Evolutionary conservation across 1,140 invertebrate genomes (phyloP), one percentile per base, ranked within the genome.

Genomic region (Aphaenogaster ashmeadi): DNA sequence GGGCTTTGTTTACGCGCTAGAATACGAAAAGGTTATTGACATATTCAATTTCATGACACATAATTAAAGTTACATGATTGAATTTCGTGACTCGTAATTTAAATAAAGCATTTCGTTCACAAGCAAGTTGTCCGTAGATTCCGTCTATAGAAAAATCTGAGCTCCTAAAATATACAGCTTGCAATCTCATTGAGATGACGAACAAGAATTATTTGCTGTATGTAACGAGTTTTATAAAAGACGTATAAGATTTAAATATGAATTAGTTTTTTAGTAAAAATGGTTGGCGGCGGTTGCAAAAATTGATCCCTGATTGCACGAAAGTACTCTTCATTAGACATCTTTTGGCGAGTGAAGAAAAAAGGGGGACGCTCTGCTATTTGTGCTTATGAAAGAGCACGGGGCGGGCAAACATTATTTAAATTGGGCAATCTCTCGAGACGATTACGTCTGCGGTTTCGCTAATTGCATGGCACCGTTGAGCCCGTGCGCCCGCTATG

Each of bases 401-500:
- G 47, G 62, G 62, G 36, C 52, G 54, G 44, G 33, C 21, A 74
- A 86, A 64, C 81, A 88, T 91, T 84, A 90, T 90, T 88, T 87
- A 87, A 91, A 87, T 90, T 79, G 83, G 50, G 72, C 89, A 90
- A 86, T 85, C 41, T 38, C 21, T 36, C 67, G 18, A 41, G 56
- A 54, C 69, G 80, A 90, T 88, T 88, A 88, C 81, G 87, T 64
- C 50, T 58, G 89, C 69, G 87, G 89, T 88, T 66, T 58, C 67
- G 86, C 62, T 91, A 90, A 91, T 90, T 90, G 86, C 86, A 52
- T 36, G 50, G 66, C 21, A 50, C 15, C 58, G 58, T 88, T 78
- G 27, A 27, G 27, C 27, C 27, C 27, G 27, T 27, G 27, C 27
- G 72, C 72, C 44, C 36, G 41, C 54, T 56, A 67, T 56, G 83